A percentile compares a stretch with the other conserved stretches of the same genome.
Evolutionary conservation across 1,140 invertebrate species (phyloP).

Genomic region (Arctopsyche grandis): DNA sequence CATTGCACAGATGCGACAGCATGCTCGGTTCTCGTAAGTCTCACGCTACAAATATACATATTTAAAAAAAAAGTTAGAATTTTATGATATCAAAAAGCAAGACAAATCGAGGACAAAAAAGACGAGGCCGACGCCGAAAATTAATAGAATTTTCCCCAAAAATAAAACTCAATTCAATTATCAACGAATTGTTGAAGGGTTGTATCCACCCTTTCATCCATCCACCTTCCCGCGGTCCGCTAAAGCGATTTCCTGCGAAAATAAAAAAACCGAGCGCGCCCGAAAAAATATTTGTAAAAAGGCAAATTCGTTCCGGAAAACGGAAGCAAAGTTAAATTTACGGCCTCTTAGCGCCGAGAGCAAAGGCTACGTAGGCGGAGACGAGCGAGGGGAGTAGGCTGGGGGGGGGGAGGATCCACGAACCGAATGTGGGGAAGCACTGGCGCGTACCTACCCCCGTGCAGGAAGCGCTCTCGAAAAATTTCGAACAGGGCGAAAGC

Average conservation of each 20-base stretch:
- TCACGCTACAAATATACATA: no score
- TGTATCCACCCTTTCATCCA: no score
- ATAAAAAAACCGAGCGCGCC: neutral
- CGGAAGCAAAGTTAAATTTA: constrained; percentile 45
- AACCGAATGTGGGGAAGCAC: neutral
- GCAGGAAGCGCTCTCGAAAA: constrained; percentile 10
- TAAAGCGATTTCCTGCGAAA: constrained; percentile 4
- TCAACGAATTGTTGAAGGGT: neutral
- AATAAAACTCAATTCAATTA: constrained; percentile 9
- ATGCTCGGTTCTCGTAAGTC: no score
- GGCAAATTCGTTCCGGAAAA: constrained; percentile 45
- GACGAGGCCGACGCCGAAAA: no score
- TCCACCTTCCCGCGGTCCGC: neutral
- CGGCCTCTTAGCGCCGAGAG: constrained; percentile 16
- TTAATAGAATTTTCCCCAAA: no score
- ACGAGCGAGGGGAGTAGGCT: neutral
- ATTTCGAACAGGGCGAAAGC: neutral
- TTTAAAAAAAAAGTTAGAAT: no score
- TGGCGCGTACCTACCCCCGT: neutral
- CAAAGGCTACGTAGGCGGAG: neutral
- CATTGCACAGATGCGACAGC: no score
- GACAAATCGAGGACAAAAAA: no score
- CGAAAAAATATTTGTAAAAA: constrained; percentile 14
- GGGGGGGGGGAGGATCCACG: neutral
- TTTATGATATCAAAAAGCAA: no score